phyloP scores from a whole-genome alignment of 1,140 invertebrate genomes.

The Cydia amplana region DNA sequence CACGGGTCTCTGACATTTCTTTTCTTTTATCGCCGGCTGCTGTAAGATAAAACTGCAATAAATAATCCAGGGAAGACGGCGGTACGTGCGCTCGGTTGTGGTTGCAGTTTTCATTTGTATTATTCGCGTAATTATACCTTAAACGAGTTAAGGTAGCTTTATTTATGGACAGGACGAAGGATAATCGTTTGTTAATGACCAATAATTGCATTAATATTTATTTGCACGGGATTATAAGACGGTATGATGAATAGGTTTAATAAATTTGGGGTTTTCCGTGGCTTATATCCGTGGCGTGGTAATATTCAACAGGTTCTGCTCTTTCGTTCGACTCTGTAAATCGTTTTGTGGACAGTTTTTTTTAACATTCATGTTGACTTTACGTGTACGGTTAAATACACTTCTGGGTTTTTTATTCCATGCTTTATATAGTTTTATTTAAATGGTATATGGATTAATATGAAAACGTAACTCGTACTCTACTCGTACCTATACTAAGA shows the following conservation, averaged over 20 bases:
- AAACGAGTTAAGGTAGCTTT: constrained; percentile 47
- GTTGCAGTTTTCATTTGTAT: constrained; percentile 71
- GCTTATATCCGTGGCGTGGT: neutral
- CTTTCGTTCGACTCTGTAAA: neutral
- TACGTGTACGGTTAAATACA: neutral
- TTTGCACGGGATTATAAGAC: constrained; percentile 7
- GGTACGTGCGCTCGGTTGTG: constrained; percentile 60
- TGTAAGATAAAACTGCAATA: constrained; percentile 73
- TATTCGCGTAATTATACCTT: constrained; percentile 69
- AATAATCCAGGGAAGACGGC: constrained; percentile 65
- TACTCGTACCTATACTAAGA: too few species aligned
- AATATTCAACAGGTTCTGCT: constrained; percentile 6
- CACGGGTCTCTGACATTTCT: constrained; percentile 69
- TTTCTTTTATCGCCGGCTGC: constrained; percentile 74
- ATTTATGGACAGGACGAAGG: constrained; percentile 61
- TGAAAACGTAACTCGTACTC: too few species aligned
- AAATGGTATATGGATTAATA: too few species aligned
- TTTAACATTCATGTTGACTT: neutral
- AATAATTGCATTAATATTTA: constrained; percentile 53
- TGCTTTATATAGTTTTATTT: too few species aligned
- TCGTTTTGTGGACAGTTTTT: neutral
- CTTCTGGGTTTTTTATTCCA: too few species aligned
- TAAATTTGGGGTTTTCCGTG: constrained; percentile 11
- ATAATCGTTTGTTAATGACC: constrained; percentile 60
- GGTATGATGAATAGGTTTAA: constrained; percentile 11